These are phyloP conservation scores for Anolis carolinensis DNA, from an alignment of 2,113 vertebrate genomes.

Conservation along the genomic window DNA sequence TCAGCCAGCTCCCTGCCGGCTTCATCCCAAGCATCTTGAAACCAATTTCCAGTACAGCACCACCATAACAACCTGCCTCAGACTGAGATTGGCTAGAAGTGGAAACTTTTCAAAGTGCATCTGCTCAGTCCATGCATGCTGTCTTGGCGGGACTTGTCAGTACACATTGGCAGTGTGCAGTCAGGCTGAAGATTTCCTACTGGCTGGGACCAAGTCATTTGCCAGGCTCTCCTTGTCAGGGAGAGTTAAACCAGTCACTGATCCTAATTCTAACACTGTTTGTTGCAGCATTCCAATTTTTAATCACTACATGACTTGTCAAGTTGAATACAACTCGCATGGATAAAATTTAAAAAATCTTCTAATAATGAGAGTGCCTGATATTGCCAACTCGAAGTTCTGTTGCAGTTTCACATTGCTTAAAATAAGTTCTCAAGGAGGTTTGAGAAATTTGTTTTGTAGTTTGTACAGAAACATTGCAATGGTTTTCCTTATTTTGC, in stretches of 20 bases:
- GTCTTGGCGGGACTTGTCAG: conserved; percentile 81
- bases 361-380: conserved; percentile 82
- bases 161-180: conserved; percentile 83
- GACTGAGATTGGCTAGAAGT: conserved; percentile 48
- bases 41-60: conserved; percentile 5
- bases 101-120: conserved; percentile 60
- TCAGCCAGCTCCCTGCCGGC: background rate
- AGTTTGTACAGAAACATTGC: background rate
- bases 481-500: conserved; percentile 6
- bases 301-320: conserved; percentile 96
- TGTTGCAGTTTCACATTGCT: conserved; percentile 41
- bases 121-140: conserved; percentile 70
- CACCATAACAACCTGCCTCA: background rate
- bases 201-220: conserved; percentile 86
- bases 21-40: background rate
- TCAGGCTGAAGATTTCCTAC: conserved; percentile 92
- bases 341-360: conserved; percentile 80
- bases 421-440: conserved; percentile 38
- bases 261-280: conserved; percentile 94
- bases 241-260: conserved; percentile 91
- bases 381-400: conserved; percentile 62
- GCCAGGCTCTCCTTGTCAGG: conserved; percentile 93
- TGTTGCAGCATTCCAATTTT: conserved; percentile 97
- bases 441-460: background rate
- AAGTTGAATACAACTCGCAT: conserved; percentile 87